Evolutionary conservation across 1,140 invertebrate genomes (phyloP), one percentile per base, ranked within the genome.

Genomic region (Chlorops oryzae): DNA sequence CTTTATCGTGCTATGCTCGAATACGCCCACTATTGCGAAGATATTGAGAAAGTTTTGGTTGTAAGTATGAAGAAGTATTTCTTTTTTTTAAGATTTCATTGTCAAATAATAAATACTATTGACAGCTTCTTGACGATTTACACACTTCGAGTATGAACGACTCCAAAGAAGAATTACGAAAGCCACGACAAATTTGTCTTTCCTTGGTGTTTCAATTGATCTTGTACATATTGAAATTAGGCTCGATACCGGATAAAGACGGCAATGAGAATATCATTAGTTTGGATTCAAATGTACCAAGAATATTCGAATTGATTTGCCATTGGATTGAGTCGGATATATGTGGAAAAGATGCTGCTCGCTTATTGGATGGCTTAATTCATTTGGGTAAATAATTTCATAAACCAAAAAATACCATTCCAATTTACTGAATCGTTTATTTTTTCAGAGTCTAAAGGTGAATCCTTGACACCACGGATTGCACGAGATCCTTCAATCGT

Each of bases 141-240:
- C n/a, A n/a, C n/a, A n/a, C n/a, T n/a, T 7, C 23, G 6, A 32
- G 44, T 1, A 56, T 62, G 58, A 59, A 67, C 23, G 66, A 70
- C 17, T 51, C 57, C 9, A 64, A 51, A 32, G 71, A 78, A 34
- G 78, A 80, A 50, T 60, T 74, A 5, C 70, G 62, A 22, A 70
- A 70, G 25, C 61, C 67, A 27, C 59, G 61, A 3, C 64, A 66
- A 10, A 54, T 52, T 18, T 70, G 64, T 47, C 51, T 70, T 38
- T 35, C 58, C 15, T 41, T 70, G 9, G 28, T 70, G 9, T 67
- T 70, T 22, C 46, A 47, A 3, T 45, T 70, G 0, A 52, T 70
- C n/a, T 42, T 42, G 27, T 57, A 67, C 34, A 43, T 70, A 1
- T 40, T 70, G 23, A 35, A 62, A 22, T 39, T 70, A 3, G 40